A percentile compares a stretch with the other conserved stretches of the same genome.
Evolutionary conservation across 2,797 vertebrate genomes (phyloP).

Genomic region (Arremon aurantiirostris): DNA sequence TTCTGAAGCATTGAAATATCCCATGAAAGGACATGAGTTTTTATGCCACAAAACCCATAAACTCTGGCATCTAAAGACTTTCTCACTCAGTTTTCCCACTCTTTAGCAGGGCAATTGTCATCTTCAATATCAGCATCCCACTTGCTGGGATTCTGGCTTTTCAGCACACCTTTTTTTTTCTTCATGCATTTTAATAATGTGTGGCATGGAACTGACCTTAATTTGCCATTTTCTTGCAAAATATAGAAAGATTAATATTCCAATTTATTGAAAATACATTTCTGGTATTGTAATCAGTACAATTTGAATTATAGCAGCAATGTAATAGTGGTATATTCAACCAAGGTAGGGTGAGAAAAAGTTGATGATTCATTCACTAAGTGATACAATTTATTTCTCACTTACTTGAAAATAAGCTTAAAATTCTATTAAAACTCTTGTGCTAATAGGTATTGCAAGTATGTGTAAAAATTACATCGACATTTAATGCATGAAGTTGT

Average conservation of each 20-base stretch:
- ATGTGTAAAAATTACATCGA: background rate
- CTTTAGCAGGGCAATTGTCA: background rate
- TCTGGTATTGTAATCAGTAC: background rate
- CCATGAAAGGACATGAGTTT: background rate
- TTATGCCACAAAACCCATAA: background rate
- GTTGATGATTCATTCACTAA: background rate
- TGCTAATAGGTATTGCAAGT: background rate
- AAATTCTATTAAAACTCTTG: background rate
- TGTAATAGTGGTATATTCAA: background rate
- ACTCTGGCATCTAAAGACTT: background rate
- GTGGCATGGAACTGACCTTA: background rate
- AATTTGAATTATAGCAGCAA: background rate
- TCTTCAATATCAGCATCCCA: background rate
- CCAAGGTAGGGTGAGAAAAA: background rate
- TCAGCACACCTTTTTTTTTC: background rate
- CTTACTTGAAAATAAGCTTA: background rate
- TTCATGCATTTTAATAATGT: background rate
- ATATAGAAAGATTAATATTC: background rate
- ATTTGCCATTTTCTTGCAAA: background rate
- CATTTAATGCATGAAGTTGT: background rate
- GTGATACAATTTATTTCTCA: background rate
- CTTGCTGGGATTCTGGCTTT: background rate
- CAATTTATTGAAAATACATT: background rate
- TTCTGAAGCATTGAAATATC: background rate
- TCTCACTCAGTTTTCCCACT: background rate